These are phyloP conservation scores for Oriolus oriolus DNA, from an alignment of 2,113 vertebrate genomes.

Conservation along the genomic window DNA sequence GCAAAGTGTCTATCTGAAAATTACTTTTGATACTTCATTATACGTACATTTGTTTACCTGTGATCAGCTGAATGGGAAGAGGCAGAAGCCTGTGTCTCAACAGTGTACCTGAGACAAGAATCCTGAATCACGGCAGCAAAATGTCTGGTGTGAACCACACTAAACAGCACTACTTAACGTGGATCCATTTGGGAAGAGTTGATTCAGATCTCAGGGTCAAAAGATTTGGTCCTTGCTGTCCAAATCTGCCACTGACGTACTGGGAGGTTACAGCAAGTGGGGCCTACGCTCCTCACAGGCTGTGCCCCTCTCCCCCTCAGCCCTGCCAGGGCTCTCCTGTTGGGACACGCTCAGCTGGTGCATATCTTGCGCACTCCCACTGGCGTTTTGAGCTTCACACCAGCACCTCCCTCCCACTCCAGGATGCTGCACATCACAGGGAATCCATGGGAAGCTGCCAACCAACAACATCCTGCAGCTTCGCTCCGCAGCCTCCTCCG, in stretches of 20 bases:
- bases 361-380: not conserved
- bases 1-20: slow-evolving; percentile 43
- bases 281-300: fast-evolving
- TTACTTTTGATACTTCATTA: slow-evolving; percentile 31
- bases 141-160: not conserved
- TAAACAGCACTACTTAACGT: not conserved
- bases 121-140: not conserved
- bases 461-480: not conserved
- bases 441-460: slow-evolving; percentile 24
- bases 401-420: not conserved
- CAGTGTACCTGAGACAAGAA: not conserved
- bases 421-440: not conserved
- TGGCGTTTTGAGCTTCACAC: not conserved
- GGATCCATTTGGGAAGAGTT: not conserved
- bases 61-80: slow-evolving; percentile 26
- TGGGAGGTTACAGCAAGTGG: not conserved
- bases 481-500: not conserved
- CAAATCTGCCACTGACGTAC: not conserved
- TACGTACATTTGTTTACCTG: slow-evolving; percentile 48
- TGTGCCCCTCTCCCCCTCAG: not conserved
- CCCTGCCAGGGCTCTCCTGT: not conserved
- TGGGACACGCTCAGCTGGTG: not conserved
- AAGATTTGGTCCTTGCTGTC: not conserved
- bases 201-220: not conserved
- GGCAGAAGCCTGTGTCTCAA: not conserved